phyloP scores from a whole-genome alignment of 2,888 invertebrate species.

The Tipula helvola region DNA sequence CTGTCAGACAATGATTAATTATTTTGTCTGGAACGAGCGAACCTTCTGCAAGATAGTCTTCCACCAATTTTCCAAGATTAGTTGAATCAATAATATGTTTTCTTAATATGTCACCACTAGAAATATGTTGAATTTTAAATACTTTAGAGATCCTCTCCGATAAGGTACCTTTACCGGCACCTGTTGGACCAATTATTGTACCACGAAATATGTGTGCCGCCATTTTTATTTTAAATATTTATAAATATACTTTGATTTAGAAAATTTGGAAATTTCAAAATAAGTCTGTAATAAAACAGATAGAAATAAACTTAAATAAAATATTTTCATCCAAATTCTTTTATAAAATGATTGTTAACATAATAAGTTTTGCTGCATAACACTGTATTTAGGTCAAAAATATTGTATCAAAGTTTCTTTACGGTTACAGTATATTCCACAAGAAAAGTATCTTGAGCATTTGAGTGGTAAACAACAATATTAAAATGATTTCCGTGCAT shows the following conservation, averaged over 20 bases:
- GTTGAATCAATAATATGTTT: conserved; percentile 68
- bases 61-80: conserved; percentile 55
- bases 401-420: too few species aligned
- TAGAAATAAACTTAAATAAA: too few species aligned
- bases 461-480: too few species aligned
- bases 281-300: too few species aligned
- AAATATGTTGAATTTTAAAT: conserved; percentile 74
- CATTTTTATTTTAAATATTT: not conserved
- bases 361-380: too few species aligned
- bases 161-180: conserved; percentile 88
- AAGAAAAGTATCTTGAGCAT: too few species aligned
- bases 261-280: not conserved
- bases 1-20: conserved; percentile 68
- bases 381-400: too few species aligned
- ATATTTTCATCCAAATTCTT: too few species aligned
- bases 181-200: conserved; percentile 86
- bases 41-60: conserved; percentile 57
- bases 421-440: too few species aligned
- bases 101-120: conserved; percentile 87
- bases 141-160: conserved; percentile 76
- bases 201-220: conserved; percentile 41
- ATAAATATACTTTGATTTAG: not conserved
- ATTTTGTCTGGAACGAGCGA: conserved; percentile 83
- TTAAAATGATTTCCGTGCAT: too few species aligned
- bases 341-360: too few species aligned